Conservation (phyloP, 2,113 vertebrate genomes). For the Anguilla japonica region DNA sequence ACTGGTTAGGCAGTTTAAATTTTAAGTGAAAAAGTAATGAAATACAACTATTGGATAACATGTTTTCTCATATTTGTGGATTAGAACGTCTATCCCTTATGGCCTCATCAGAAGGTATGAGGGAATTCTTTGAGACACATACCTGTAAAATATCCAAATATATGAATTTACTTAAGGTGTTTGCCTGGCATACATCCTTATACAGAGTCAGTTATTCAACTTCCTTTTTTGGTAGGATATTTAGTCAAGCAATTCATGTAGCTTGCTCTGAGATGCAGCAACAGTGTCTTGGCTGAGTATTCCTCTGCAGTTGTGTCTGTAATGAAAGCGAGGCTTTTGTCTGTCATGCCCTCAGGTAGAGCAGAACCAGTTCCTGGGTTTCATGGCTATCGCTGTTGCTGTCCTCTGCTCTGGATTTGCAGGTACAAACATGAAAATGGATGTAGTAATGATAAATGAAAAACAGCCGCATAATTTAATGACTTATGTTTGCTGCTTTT, state of each 20-base stretch:
- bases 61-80: no score
- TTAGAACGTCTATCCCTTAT: no score
- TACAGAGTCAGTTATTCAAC: no score
- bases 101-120: no score
- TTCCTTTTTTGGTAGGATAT: background rate
- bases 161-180: no score
- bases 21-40: no score
- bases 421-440: constrained; percentile 68
- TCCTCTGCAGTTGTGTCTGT: background rate
- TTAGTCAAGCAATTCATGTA: background rate
- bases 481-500: background rate
- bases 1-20: no score
- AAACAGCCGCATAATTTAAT: background rate
- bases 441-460: background rate
- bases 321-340: background rate
- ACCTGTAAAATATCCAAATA: background rate
- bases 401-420: constrained; percentile 97
- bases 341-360: constrained; percentile 76
- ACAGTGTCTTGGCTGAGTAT: background rate
- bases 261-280: background rate
- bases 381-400: constrained; percentile 83
- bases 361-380: constrained; percentile 86
- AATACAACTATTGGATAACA: no score
- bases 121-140: background rate
- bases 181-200: background rate